phyloP scores from a whole-genome alignment of 2,113 vertebrate genomes.

The Eulemur rufifrons region DNA sequence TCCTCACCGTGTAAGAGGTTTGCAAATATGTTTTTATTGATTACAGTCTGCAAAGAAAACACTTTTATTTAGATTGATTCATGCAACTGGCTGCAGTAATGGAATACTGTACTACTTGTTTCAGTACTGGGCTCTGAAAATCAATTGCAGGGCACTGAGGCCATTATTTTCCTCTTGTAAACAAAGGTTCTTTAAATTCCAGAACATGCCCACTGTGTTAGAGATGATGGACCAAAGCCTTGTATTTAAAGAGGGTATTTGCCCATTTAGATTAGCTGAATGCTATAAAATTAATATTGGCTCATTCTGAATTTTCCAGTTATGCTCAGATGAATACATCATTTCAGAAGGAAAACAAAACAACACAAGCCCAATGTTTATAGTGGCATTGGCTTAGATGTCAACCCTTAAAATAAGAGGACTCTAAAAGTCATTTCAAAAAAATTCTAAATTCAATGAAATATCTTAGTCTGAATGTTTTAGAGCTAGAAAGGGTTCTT shows the following conservation, averaged over 20 bases:
- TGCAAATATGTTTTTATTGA: slow-evolving; percentile 29
- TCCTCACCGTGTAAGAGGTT: not conserved
- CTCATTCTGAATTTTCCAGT: not conserved
- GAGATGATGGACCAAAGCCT: not conserved
- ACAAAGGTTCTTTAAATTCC: slow-evolving; percentile 23
- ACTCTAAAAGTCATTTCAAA: slow-evolving; percentile 39
- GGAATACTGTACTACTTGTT: not conserved
- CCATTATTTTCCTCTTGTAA: not conserved
- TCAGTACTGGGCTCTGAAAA: slow-evolving; percentile 37
- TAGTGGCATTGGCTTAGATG: not conserved
- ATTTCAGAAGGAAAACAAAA: slow-evolving; percentile 22
- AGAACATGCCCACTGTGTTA: not conserved
- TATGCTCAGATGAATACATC: not conserved
- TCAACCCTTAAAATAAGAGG: slow-evolving; percentile 13
- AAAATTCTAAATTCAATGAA: slow-evolving; percentile 19
- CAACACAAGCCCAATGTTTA: not conserved
- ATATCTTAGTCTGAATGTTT: not conserved
- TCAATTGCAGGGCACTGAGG: slow-evolving; percentile 13
- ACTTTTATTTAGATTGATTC: slow-evolving; percentile 46
- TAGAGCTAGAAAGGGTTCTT: not conserved
- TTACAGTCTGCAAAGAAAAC: slow-evolving; percentile 40
- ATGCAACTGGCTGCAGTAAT: not conserved
- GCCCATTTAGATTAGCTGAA: not conserved
- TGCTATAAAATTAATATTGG: not conserved
- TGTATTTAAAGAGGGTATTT: not conserved